Percentiles rank a stretch among this genome's conserved stretches.
phyloP scores from a whole-genome alignment of 23 tunicate species.

The Ascidia mentula region DNA sequence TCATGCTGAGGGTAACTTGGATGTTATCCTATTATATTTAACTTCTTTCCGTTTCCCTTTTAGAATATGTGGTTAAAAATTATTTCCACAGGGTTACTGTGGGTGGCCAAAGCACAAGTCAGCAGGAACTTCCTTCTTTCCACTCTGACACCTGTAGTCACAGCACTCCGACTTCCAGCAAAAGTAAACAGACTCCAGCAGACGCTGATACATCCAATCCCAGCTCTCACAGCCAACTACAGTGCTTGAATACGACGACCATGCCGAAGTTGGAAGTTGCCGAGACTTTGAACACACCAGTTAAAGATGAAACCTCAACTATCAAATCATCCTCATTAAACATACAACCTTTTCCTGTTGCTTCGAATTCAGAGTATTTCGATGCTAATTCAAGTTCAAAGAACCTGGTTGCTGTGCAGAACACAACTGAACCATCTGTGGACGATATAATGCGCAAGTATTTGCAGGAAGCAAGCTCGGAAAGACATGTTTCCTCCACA shows the following conservation, averaged over 20 bases:
- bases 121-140: neutral
- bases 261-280: neutral
- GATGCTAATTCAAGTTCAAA: neutral
- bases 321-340: too few relatives aligned
- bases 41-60: neutral
- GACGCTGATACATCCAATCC: neutral
- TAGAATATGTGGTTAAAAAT: neutral
- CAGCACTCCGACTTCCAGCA: conserved; percentile 23
- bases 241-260: neutral
- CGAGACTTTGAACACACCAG: neutral
- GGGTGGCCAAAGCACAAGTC: neutral
- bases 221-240: too few relatives aligned
- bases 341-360: conserved; percentile 43
- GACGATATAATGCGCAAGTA: conserved; percentile 31
- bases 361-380: conserved; percentile 29
- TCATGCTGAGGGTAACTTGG: too few relatives aligned
- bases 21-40: too few relatives aligned
- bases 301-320: neutral
- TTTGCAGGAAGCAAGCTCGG: conserved; percentile 38
- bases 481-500: conserved; percentile 30
- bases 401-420: neutral
- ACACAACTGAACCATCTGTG: conserved; percentile 10
- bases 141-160: conserved; percentile 20
- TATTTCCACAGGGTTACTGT: neutral
- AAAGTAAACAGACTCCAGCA: neutral